phyloP scores from a whole-genome alignment of 1,140 invertebrate species.

The Lepidurus arcticus region DNA sequence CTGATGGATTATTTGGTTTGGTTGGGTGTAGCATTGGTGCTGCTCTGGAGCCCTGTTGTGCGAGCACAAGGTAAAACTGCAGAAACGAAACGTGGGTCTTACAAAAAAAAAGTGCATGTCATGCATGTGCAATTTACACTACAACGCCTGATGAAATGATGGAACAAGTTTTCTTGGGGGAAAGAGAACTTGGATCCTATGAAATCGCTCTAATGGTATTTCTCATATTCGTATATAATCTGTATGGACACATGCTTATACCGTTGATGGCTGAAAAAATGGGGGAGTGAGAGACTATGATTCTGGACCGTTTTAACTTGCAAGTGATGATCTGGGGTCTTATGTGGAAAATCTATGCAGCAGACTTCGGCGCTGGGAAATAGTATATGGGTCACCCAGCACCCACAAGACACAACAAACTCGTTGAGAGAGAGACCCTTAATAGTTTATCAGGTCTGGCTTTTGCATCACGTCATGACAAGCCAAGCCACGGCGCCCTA shows the following conservation, averaged over 20 bases:
- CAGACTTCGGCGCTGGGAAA: background rate
- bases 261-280: no score
- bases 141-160: slow-evolving; percentile 8
- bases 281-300: no score
- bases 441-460: slow-evolving; percentile 11
- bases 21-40: slow-evolving; percentile 7
- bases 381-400: slow-evolving; percentile 5
- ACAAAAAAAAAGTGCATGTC: background rate
- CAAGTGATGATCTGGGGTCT: no score
- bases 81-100: background rate
- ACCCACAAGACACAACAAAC: background rate
- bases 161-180: background rate
- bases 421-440: background rate
- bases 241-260: no score
- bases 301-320: no score
- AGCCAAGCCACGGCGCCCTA: background rate
- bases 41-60: background rate
- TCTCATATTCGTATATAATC: no score
- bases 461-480: slow-evolving; percentile 3
- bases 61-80: background rate
- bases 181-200: no score
- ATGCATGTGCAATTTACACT: slow-evolving; percentile 22
- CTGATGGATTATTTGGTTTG: slow-evolving; percentile 6
- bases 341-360: background rate
- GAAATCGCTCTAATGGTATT: no score